Evolutionary conservation across 2,888 invertebrate species (phyloP), one percentile per base, ranked within the genome.

Genomic region (Baccha elongata): DNA sequence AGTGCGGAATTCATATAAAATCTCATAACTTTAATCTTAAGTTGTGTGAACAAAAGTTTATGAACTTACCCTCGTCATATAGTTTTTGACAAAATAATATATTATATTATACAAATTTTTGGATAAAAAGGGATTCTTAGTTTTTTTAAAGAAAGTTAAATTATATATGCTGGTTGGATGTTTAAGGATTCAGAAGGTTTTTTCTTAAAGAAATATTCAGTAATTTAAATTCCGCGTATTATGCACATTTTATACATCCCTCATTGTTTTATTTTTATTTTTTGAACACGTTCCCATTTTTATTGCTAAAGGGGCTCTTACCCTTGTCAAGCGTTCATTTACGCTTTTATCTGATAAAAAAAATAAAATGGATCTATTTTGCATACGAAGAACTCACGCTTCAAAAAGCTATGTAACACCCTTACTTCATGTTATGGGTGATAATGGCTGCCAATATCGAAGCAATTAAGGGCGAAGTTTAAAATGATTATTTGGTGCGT

Each of bases 401-500:
- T 58, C 23, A 35, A n/a, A 8, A 21, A 23, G 37, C 40, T 58
- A n/a, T 58, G 5, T 29, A 26, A 7, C 7, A 29, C 42, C 6
- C 11, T n/a, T n/a, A n/a, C n/a, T 58, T 15, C 58, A 42, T 42
- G 7, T 15, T 26, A 35, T 26, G 64, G 69, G 65, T 72, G 65
- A 72, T 67, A 46, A 67, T 53, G 65, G 32, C 58, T 42, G 65
- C 53, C 71, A 76, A 81, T 75, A 75, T 75, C 52, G 42, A 26
- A 58, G 65, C 76, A 75, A 72, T 81, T 71, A 81, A 71, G 81
- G 76, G 52, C 52, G 58, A 71, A 81, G 71, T 81, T 81, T 67
- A 62, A 76, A 76, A 67, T 72, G 76, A 81, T 71, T 72, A 67
- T 71, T 76, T 46, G 67, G 53, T 53, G 62, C 76, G 65, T 81